Evolutionary conservation across 2,797 vertebrate species (phyloP), one percentile per base, ranked within the genome.

Genomic region (Delichon dasypus): DNA sequence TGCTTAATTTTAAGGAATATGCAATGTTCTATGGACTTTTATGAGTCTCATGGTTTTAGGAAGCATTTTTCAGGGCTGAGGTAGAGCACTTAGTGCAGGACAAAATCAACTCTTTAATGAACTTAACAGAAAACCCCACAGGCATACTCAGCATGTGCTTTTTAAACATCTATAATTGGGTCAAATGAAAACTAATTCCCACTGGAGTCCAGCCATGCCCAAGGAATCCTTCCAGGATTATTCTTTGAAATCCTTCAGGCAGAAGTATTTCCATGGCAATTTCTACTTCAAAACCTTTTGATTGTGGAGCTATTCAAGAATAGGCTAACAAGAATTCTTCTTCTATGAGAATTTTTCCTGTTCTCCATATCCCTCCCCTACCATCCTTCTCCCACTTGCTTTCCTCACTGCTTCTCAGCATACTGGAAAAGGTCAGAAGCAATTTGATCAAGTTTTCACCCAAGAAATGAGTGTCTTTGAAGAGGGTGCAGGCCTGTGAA

Each of bases 111-210:
- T 79, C 57, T 71, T 91, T 94, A 96, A 96, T 93, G 94, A 94
- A 84, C 57, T 94, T 96, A 96, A 67, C 91, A 96, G 95, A 94
- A 96, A 94, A 85, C 64, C 95, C 93, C 67, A 85, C 61, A 71
- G 93, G 91, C 91, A 57, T 67, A 70, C 71, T 91, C 93, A 90
- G 91, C 75, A 12, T 93, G 88, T 87, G 88, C 93, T 93, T 96
- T 95, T 96, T 76, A 93, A 93, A 94, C 85, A 74, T 76, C 50
- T 92, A 77, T 95, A 94, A 96, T 97, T 94, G 93, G 93, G 90
- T 94, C 95, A 96, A 96, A 96, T 94, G 85, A 90, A 93, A 96
- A 96, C 94, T 90, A 94, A 96, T 96, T 97, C 95, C 91, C 90
- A 88, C 50, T 97, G 91, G 95, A 96, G 75, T 87, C 74, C 30